These are phyloP conservation scores for Buathra laborator DNA, from an alignment of 2,888 invertebrate genomes.

Conservation along the genomic window DNA sequence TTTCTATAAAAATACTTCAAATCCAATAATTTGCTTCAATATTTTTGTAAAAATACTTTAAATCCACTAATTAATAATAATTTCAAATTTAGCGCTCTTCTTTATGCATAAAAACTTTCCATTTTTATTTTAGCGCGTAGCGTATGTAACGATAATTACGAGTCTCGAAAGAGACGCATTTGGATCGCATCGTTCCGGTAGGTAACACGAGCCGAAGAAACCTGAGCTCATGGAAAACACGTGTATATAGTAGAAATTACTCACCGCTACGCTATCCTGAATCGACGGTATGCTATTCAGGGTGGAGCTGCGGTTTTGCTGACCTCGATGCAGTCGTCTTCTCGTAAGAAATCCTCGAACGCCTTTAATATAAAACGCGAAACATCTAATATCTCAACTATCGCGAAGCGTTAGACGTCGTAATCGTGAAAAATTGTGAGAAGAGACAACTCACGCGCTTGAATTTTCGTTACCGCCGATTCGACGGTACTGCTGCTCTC, in stretches of 20 bases:
- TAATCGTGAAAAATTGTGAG: no score
- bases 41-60: no score
- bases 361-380: slow-evolving; percentile 64
- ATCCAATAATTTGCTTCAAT: no score
- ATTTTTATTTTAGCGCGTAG: no score
- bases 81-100: no score
- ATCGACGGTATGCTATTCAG: slow-evolving; percentile 75
- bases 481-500: slow-evolving; percentile 75
- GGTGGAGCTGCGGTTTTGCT: slow-evolving; percentile 72
- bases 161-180: slow-evolving; percentile 12
- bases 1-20: no score
- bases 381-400: no score
- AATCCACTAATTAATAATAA: no score
- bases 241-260: slow-evolving; percentile 56
- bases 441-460: slow-evolving; percentile 75
- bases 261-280: slow-evolving; percentile 75
- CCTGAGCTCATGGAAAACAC: slow-evolving; percentile 55
- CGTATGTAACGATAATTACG: slow-evolving; percentile 6
- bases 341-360: slow-evolving; percentile 79
- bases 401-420: no score
- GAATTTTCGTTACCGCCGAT: slow-evolving; percentile 78
- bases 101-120: no score
- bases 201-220: slow-evolving; percentile 64
- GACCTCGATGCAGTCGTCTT: slow-evolving; percentile 73
- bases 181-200: slow-evolving; percentile 52